phyloP scores from a whole-genome alignment of 1,140 invertebrate species.

The Aphaenogaster floridana region DNA sequence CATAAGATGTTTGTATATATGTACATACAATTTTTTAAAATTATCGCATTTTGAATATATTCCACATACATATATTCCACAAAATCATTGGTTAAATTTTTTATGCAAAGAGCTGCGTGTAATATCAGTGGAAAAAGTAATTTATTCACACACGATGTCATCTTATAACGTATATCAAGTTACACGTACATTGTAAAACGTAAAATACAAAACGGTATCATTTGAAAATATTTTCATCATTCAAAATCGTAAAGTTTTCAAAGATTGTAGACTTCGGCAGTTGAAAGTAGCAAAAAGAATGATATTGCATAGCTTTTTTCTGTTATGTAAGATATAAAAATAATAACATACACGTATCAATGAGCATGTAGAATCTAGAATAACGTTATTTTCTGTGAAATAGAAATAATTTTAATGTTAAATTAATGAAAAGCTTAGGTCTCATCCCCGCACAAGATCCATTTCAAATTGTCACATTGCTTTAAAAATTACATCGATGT shows the following conservation, averaged over 20 bases:
- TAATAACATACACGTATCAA: constrained; percentile 6
- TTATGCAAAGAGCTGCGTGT: constrained; percentile 26
- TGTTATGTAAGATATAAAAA: neutral
- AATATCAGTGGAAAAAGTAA: constrained; percentile 45
- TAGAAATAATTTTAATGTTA: constrained; percentile 25
- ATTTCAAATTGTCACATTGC: neutral
- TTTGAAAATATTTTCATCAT: constrained; percentile 15
- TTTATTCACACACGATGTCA: constrained; percentile 18
- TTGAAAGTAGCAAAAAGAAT: constrained; percentile 40
- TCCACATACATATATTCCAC: constrained; percentile 30
- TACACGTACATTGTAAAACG: constrained; percentile 13
- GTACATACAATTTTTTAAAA: constrained; percentile 59
- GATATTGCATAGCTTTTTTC: neutral
- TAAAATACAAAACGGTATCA: constrained; percentile 39
- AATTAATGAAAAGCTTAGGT: constrained; percentile 2
- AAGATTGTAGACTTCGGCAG: constrained; percentile 31
- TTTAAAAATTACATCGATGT: constrained; percentile 7
- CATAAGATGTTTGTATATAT: constrained; percentile 60
- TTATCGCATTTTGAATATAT: constrained; percentile 3
- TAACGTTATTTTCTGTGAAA: neutral
- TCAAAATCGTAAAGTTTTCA: constrained; percentile 18
- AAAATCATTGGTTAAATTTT: constrained; percentile 39
- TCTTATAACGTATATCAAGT: constrained; percentile 5
- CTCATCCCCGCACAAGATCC: neutral
- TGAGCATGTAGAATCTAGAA: constrained; percentile 2